These are phyloP conservation scores for Unio pictorum DNA, from an alignment of 2,888 invertebrate genomes.

Conservation along the genomic window DNA sequence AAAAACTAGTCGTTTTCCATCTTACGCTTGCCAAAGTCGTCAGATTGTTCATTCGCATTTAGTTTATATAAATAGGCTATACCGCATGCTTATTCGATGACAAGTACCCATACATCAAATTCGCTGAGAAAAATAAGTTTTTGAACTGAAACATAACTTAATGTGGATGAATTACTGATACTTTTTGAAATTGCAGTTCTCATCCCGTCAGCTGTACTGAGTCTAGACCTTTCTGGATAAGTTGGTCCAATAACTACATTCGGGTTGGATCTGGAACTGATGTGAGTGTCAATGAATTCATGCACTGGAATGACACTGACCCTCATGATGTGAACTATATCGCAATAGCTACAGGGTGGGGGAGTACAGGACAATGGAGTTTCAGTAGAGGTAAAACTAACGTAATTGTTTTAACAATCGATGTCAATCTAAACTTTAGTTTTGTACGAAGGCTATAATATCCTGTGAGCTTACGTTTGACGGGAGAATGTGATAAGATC, in stretches of 20 bases:
- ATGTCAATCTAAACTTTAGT: not conserved
- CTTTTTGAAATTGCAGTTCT: constrained; percentile 1
- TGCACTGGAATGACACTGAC: constrained; percentile 50
- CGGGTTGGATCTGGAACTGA: constrained; percentile 43
- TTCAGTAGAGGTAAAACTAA: constrained; percentile 25
- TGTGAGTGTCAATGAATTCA: constrained; percentile 39
- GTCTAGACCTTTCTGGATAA: constrained; percentile 49
- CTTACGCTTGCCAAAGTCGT: too few relatives aligned
- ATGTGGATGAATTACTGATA: not conserved
- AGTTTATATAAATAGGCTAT: too few relatives aligned
- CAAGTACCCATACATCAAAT: too few relatives aligned
- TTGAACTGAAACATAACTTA: not conserved
- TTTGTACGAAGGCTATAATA: too few relatives aligned
- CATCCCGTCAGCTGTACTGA: constrained; percentile 43
- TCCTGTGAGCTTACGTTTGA: too few relatives aligned
- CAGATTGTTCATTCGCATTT: too few relatives aligned
- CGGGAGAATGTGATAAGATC: too few relatives aligned
- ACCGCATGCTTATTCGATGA: too few relatives aligned
- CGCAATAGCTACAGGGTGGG: constrained; percentile 51
- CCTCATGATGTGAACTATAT: constrained; percentile 51
- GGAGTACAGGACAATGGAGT: constrained; percentile 47
- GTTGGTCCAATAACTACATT: constrained; percentile 43
- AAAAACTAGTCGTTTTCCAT: too few relatives aligned
- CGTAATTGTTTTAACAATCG: not conserved
- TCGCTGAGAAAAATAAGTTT: not conserved